phyloP scores from a whole-genome alignment of 2,888 invertebrate genomes.

The Erebia palarica region DNA sequence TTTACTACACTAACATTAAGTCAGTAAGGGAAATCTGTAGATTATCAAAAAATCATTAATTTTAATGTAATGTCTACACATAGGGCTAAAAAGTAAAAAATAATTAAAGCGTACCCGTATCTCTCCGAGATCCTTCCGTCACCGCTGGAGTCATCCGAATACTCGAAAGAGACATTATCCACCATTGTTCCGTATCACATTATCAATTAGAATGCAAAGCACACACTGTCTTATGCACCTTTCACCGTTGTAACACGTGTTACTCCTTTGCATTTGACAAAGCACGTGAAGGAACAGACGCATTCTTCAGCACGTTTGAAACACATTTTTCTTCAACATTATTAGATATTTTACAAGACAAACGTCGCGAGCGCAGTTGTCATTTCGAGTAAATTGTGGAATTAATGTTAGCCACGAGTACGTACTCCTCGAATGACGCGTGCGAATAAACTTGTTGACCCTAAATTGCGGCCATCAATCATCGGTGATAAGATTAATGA shows the following conservation, averaged over 20 bases:
- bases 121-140: conserved; percentile 52
- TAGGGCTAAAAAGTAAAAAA: neutral
- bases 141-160: conserved; percentile 71
- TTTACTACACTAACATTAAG: neutral
- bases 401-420: conserved; percentile 22
- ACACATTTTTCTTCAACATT: conserved; percentile 9
- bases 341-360: conserved; percentile 11
- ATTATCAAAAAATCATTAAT: neutral
- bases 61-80: too few species aligned
- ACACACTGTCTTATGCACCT: conserved; percentile 37
- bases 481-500: conserved; percentile 36
- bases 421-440: conserved; percentile 24
- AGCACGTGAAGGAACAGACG: conserved; percentile 24
- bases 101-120: conserved; percentile 57
- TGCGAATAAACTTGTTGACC: conserved; percentile 30
- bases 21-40: neutral
- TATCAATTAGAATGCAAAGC: conserved; percentile 44
- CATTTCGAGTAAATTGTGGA: conserved; percentile 18
- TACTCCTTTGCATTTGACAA: conserved; percentile 21
- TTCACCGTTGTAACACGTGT: conserved; percentile 29
- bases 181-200: conserved; percentile 59
- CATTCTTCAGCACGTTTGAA: conserved; percentile 18
- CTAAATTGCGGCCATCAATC: conserved; percentile 34
- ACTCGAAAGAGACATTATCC: conserved; percentile 74
- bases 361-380: conserved; percentile 9